Evolutionary conservation across 2,888 invertebrate genomes (phyloP).

Genomic region (Ichneumoninae sp.): DNA sequence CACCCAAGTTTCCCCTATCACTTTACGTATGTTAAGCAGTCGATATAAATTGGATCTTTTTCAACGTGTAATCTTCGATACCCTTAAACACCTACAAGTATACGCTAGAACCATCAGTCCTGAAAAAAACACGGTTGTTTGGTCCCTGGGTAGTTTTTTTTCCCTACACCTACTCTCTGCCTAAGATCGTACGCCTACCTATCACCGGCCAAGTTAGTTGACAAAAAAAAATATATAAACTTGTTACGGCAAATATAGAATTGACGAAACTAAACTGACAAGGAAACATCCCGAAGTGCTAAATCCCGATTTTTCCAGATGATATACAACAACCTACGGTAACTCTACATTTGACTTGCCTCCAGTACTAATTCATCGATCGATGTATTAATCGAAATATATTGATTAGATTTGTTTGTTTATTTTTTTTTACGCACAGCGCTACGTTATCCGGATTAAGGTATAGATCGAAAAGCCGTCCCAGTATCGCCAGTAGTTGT

Average conservation of each 20-base stretch:
- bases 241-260: constrained; percentile 47
- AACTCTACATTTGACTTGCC: constrained; percentile 22
- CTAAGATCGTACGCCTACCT: constrained; percentile 71
- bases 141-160: constrained; percentile 79
- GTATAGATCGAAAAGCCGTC: constrained; percentile 64
- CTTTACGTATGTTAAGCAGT: constrained; percentile 4
- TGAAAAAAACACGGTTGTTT: constrained; percentile 76
- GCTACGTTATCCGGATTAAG: constrained; percentile 64
- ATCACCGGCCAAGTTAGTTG: constrained; percentile 72
- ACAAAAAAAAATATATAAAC: constrained; percentile 41
- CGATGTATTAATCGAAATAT: constrained; percentile 24
- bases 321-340: constrained; percentile 14
- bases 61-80: constrained; percentile 72
- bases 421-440: constrained; percentile 24
- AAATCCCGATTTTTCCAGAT: constrained; percentile 23
- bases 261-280: constrained; percentile 54
- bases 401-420: constrained; percentile 26
- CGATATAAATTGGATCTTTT: constrained; percentile 60
- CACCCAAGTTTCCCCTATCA: not conserved
- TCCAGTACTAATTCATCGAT: constrained; percentile 14
- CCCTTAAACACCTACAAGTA: constrained; percentile 78
- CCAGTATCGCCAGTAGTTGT: constrained; percentile 67
- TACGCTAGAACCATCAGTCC: constrained; percentile 83
- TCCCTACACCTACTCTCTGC: constrained; percentile 72
- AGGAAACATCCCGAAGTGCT: constrained; percentile 65